Evolutionary conservation across 2,888 invertebrate genomes (phyloP).

Genomic region (Eupithecia centaureata): DNA sequence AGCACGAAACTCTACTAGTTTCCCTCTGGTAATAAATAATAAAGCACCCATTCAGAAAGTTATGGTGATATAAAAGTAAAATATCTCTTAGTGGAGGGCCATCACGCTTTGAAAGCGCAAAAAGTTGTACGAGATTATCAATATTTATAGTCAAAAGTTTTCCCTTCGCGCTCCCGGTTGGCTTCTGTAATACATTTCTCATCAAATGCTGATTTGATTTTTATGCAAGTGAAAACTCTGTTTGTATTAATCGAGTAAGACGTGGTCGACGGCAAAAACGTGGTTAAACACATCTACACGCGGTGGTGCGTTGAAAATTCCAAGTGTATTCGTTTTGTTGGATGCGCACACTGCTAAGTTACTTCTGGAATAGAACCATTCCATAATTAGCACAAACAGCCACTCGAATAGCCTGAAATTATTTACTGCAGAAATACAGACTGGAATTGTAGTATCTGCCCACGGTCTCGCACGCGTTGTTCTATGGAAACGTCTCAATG

Average conservation of each 20-base stretch:
- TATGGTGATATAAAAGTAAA: constrained; percentile 30
- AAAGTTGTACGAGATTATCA: constrained; percentile 49
- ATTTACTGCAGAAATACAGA: constrained; percentile 11
- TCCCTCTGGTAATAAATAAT: constrained; percentile 29
- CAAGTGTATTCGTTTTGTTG: constrained; percentile 47
- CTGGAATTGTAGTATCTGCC: constrained; percentile 20
- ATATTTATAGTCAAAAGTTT: constrained; percentile 52
- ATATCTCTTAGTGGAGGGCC: constrained; percentile 23
- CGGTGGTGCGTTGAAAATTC: constrained; percentile 64
- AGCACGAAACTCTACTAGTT: constrained; percentile 18
- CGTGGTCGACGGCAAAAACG: constrained; percentile 37
- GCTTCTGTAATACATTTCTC: constrained; percentile 14
- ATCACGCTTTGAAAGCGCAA: constrained; percentile 38
- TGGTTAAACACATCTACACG: constrained; percentile 57
- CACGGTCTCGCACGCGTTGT: no score
- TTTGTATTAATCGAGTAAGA: constrained; percentile 31
- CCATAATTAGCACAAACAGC: background rate
- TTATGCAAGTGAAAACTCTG: constrained; percentile 53
- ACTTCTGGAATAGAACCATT: background rate
- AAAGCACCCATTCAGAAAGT: constrained; percentile 28
- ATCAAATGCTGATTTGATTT: constrained; percentile 43
- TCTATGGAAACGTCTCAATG: no score
- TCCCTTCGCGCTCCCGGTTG: constrained; percentile 37
- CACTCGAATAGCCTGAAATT: background rate
- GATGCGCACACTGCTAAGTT: constrained; percentile 25